Conservation (phyloP, 2,113 vertebrate genomes). For the Nothocercus nigrocapillus region DNA sequence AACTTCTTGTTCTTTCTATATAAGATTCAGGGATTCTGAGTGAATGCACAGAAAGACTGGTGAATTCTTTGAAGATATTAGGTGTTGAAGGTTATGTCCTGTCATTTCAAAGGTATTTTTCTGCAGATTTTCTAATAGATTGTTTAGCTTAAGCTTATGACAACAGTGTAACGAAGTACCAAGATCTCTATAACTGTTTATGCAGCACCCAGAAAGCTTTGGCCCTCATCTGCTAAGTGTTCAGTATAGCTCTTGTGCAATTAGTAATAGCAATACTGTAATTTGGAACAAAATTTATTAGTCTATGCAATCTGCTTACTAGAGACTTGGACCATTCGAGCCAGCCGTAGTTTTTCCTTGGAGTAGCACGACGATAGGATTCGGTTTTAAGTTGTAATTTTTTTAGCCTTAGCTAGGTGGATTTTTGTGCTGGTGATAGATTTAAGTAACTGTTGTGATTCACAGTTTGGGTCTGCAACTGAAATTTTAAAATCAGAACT, state of each 20-base stretch:
- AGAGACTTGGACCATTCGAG: rapidly evolving
- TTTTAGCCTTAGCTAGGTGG: not conserved
- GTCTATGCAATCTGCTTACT: not conserved
- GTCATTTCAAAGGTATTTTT: not conserved
- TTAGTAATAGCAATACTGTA: not conserved
- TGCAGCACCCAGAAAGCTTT: not conserved
- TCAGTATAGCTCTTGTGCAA: not conserved
- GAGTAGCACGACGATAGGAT: not conserved
- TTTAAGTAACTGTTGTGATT: not conserved
- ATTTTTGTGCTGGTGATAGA: not conserved
- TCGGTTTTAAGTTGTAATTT: not conserved
- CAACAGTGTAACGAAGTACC: not conserved
- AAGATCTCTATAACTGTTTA: not conserved
- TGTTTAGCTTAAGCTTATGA: not conserved
- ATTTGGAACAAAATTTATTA: not conserved
- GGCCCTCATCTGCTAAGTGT: not conserved
- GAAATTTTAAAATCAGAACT: not conserved
- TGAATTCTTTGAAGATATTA: not conserved
- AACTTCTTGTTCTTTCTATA: not conserved
- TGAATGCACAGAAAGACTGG: not conserved
- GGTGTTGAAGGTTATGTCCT: not conserved
- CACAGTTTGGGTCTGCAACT: not conserved
- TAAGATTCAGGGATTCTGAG: not conserved
- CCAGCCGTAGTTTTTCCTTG: not conserved
- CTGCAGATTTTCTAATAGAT: not conserved